phyloP scores from a whole-genome alignment of 2,797 vertebrate genomes.

The Chaetodon trifasciatus region DNA sequence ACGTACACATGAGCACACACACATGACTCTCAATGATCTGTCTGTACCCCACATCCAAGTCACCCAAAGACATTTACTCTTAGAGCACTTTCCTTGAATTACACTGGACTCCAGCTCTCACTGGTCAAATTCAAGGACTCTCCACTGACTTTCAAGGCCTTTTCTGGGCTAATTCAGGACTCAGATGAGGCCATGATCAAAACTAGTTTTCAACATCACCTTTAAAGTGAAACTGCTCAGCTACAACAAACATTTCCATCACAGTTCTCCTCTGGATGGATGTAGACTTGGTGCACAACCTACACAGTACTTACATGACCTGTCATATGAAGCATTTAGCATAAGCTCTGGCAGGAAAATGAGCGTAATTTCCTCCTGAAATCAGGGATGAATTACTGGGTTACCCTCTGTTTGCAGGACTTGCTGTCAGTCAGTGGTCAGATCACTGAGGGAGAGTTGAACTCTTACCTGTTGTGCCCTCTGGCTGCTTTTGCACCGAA shows the following conservation, averaged over 20 bases:
- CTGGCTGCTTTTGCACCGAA: neutral
- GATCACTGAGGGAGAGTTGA: neutral
- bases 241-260: neutral
- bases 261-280: neutral
- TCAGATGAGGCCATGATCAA: neutral
- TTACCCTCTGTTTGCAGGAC: neutral
- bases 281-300: neutral
- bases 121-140: neutral
- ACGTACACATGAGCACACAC: neutral
- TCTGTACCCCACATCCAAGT: neutral
- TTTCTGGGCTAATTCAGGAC: neutral
- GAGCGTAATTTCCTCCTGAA: neutral
- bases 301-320: neutral
- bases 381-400: neutral
- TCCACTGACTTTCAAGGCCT: constrained; percentile 1
- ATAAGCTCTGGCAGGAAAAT: neutral
- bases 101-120: neutral
- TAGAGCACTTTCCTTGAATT: neutral
- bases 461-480: constrained; percentile 20
- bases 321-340: neutral
- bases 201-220: neutral
- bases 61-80: constrained; percentile 22
- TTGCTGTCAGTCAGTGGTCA: neutral
- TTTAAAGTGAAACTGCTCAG: neutral
- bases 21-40: neutral